Percentiles rank a stretch among this genome's conserved stretches.
These are phyloP conservation scores for Cyanoderma ruficeps DNA, from an alignment of 2,113 vertebrate genomes.

Conservation along the genomic window DNA sequence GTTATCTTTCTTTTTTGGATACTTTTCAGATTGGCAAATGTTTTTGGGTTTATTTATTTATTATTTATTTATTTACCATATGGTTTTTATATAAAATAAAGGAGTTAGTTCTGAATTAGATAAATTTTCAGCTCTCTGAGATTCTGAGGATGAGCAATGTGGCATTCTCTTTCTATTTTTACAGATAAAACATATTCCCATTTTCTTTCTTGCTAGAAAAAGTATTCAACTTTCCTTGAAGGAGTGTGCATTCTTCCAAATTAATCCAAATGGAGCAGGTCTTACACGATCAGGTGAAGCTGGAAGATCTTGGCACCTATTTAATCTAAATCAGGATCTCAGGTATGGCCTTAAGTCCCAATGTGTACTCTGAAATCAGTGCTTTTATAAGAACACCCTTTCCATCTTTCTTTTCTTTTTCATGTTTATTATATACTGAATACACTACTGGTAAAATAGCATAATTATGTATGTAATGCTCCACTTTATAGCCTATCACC, in stretches of 20 bases:
- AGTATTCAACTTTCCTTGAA: neutral
- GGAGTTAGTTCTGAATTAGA: neutral
- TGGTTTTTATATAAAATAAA: neutral
- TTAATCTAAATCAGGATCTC: neutral
- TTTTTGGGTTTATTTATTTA: neutral
- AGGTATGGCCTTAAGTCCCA: neutral
- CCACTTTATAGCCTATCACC: neutral
- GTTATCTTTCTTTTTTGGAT: neutral
- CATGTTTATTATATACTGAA: neutral
- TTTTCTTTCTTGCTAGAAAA: neutral
- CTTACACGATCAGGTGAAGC: neutral
- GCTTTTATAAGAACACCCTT: neutral
- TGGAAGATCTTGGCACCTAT: neutral
- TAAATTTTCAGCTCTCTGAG: neutral
- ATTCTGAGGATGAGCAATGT: neutral
- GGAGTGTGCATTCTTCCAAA: neutral
- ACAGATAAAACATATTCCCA: neutral
- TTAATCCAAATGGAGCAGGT: neutral
- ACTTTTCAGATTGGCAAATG: neutral
- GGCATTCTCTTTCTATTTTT: neutral
- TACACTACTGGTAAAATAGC: neutral
- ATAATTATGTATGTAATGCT: neutral
- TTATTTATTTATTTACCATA: neutral
- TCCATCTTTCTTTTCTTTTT: neutral
- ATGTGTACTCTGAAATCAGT: neutral